Conservation (phyloP, 2,113 vertebrate species). For the Nibea coibor region DNA sequence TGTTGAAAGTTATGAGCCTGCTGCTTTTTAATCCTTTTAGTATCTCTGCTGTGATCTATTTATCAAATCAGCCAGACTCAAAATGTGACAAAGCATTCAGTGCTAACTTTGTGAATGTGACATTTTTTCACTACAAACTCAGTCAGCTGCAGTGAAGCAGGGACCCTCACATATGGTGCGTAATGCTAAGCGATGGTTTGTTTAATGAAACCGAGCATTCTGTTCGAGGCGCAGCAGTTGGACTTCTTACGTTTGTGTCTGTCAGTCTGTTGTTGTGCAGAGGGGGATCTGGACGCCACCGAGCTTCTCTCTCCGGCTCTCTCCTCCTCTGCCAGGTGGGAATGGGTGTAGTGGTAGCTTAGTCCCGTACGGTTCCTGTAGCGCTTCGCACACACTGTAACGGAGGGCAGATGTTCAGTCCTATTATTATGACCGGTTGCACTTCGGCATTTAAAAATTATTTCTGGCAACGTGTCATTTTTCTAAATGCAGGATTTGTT, state of each 20-base stretch:
- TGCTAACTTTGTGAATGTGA: not conserved
- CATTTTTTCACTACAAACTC: not conserved
- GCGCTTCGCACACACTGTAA: constrained; percentile 93
- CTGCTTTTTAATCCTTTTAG: not conserved
- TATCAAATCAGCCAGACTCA: too few relatives aligned
- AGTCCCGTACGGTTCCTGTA: constrained; percentile 97
- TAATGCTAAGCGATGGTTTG: not conserved
- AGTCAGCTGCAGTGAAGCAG: not conserved
- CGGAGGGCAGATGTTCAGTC: constrained; percentile 28
- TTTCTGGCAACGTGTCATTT: not conserved
- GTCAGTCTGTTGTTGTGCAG: constrained; percentile 88
- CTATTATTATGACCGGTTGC: not conserved
- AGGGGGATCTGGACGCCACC: constrained; percentile 83
- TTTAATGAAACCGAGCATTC: not conserved
- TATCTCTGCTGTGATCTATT: too few relatives aligned
- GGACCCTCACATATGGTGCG: not conserved
- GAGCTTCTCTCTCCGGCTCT: constrained; percentile 89
- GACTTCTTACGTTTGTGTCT: constrained; percentile 91
- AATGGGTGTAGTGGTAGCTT: constrained; percentile 96
- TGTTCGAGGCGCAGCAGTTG: not conserved
- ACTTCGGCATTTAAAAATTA: constrained; percentile 10
- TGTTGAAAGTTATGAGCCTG: not conserved
- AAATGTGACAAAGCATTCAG: not conserved
- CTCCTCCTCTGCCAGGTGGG: constrained; percentile 92
- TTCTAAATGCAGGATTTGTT: not conserved